These are phyloP conservation scores for Podarcis siculus DNA, from an alignment of 2,797 vertebrate genomes.

Conservation along the genomic window DNA sequence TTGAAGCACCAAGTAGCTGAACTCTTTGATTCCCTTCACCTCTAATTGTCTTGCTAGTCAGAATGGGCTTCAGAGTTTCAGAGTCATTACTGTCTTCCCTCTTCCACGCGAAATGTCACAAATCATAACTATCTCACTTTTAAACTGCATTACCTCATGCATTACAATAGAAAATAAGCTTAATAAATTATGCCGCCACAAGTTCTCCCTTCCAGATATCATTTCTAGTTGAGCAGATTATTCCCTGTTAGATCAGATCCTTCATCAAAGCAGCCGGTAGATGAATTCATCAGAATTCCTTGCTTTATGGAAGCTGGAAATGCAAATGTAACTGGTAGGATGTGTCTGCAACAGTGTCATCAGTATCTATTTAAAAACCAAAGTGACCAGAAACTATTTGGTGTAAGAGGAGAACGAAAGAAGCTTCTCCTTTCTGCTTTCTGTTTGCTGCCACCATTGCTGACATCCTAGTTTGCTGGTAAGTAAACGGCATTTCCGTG, in stretches of 20 bases:
- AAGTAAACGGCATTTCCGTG: too few relatives aligned
- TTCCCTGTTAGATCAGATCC: constrained; percentile 42
- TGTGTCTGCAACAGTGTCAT: constrained; percentile 32
- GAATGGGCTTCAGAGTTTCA: constrained; percentile 7
- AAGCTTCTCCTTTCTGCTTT: background rate
- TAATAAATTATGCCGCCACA: constrained; percentile 42
- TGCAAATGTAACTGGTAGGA: constrained; percentile 11
- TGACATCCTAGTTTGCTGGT: background rate
- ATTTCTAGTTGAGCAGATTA: background rate
- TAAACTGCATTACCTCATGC: constrained; percentile 16
- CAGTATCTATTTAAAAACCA: background rate
- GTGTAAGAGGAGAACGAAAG: background rate
- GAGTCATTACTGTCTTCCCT: constrained; percentile 20
- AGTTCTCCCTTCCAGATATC: constrained; percentile 28
- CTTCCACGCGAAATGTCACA: constrained; percentile 31
- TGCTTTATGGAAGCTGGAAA: constrained; percentile 25
- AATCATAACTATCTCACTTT: constrained; percentile 27
- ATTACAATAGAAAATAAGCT: constrained; percentile 33
- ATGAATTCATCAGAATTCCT: constrained; percentile 38
- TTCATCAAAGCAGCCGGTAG: background rate
- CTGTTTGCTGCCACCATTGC: background rate
- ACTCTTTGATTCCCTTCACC: constrained; percentile 40
- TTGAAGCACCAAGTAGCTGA: constrained; percentile 25
- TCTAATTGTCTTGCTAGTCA: constrained; percentile 15
- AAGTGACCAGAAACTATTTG: background rate